phyloP scores from a whole-genome alignment of 2,113 vertebrate species.

The Oryzias woworae region DNA sequence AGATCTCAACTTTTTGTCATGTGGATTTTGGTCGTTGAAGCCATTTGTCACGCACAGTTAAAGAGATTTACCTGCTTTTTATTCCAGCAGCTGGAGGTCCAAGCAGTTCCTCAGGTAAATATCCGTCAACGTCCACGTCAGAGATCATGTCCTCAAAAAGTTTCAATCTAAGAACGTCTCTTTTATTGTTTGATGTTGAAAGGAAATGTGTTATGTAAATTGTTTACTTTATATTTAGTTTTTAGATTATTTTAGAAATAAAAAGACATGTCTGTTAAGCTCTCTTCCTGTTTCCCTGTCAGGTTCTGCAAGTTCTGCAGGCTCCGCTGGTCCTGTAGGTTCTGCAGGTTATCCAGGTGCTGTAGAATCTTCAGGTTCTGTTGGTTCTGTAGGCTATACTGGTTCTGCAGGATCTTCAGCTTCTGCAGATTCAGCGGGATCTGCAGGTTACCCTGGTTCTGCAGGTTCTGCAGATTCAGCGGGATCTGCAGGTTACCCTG shows the following conservation, averaged over 20 bases:
- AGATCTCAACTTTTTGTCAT: too few species aligned
- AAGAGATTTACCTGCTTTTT: not conserved
- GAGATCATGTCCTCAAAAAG: too few species aligned
- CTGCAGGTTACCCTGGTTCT: too few species aligned
- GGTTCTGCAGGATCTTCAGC: too few species aligned
- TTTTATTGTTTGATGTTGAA: not conserved
- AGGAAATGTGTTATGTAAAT: not conserved
- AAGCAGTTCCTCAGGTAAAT: constrained; percentile 17
- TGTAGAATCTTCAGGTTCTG: too few species aligned
- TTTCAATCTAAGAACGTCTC: too few species aligned
- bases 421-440: too few species aligned
- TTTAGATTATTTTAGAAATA: not conserved
- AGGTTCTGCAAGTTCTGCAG: constrained; percentile 8
- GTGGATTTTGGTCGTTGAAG: not conserved
- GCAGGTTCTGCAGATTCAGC: too few species aligned
- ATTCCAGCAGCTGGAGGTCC: constrained; percentile 11
- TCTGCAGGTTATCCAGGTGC: too few species aligned
- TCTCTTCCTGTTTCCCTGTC: not conserved
- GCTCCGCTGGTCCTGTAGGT: too few species aligned
- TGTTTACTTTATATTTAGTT: not conserved
- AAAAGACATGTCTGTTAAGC: not conserved
- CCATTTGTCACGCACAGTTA: not conserved
- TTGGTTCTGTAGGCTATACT: too few species aligned
- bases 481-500: too few species aligned
- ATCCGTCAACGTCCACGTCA: not conserved